Evolutionary conservation across 2,113 vertebrate genomes (phyloP).

Genomic region (Lipophrys pholis): DNA sequence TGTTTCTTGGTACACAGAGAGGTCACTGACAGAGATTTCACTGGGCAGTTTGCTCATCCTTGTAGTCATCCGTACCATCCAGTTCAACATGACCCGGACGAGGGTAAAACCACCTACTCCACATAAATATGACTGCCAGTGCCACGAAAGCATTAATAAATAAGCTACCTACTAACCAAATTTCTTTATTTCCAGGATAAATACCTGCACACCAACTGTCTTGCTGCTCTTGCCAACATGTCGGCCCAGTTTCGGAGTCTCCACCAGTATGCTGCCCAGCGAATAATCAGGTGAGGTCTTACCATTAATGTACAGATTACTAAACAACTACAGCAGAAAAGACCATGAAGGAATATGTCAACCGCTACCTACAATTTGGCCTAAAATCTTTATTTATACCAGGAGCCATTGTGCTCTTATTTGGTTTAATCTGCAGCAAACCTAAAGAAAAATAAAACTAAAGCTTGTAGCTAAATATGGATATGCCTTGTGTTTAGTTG

Average conservation of each 20-base stretch:
- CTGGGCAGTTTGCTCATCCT: conserved; percentile 96
- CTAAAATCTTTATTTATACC: too few species aligned
- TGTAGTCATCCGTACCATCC: conserved; percentile 98
- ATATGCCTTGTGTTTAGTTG: too few species aligned
- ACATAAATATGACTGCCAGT: neutral
- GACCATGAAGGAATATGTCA: neutral
- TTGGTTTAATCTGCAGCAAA: too few species aligned
- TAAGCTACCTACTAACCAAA: too few species aligned
- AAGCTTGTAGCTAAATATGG: too few species aligned
- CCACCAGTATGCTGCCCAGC: conserved; percentile 97
- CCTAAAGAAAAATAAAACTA: too few species aligned
- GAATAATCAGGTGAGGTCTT: conserved; percentile 94
- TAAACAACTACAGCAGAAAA: neutral
- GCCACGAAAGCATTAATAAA: too few species aligned
- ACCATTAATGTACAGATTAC: neutral
- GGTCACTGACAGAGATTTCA: conserved; percentile 96
- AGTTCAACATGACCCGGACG: conserved; percentile 99
- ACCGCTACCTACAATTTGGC: neutral
- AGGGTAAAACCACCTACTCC: conserved; percentile 84
- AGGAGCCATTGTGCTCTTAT: too few species aligned
- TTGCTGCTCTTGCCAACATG: conserved; percentile 98
- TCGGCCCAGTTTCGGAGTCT: conserved; percentile 96
- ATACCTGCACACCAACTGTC: conserved; percentile 98
- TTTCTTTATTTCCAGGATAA: conserved; percentile 87
- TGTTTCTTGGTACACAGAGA: conserved; percentile 96